These are phyloP conservation scores for Pardalotus punctatus DNA, from an alignment of 2,113 vertebrate genomes.

Conservation along the genomic window DNA sequence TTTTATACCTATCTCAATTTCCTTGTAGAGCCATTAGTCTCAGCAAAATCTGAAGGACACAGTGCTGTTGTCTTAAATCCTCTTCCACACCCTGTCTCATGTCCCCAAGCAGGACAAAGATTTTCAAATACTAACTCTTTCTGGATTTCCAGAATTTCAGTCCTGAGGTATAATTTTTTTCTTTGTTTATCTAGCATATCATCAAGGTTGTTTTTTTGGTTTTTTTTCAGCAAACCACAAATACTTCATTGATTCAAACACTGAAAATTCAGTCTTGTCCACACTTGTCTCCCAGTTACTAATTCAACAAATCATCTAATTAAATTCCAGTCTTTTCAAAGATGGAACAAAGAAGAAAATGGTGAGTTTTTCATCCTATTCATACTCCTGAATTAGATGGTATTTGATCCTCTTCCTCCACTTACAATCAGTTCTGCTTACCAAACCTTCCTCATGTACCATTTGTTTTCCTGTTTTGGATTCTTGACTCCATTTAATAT, in stretches of 20 bases:
- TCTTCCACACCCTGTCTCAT: neutral
- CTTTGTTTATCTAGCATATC: slow-evolving; percentile 67
- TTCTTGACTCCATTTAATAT: neutral
- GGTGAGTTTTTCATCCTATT: neutral
- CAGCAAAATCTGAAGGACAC: neutral
- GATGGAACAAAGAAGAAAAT: slow-evolving; percentile 1
- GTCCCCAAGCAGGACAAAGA: neutral
- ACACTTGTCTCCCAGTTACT: neutral
- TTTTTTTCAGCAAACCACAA: neutral
- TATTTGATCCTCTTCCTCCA: slow-evolving; percentile 24
- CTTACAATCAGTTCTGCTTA: neutral
- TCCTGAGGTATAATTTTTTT: slow-evolving; percentile 56
- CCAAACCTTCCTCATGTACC: slow-evolving; percentile 58
- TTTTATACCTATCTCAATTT: neutral
- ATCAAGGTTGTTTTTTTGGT: neutral
- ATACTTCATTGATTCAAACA: slow-evolving; percentile 23
- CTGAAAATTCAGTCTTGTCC: slow-evolving; percentile 23
- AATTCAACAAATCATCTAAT: slow-evolving; percentile 19
- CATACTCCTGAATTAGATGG: slow-evolving; percentile 23
- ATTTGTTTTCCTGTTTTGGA: neutral
- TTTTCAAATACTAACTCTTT: neutral
- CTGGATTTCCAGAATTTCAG: slow-evolving; percentile 23
- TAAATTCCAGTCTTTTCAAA: slow-evolving; percentile 32
- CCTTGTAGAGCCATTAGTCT: neutral
- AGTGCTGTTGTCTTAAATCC: neutral